These are phyloP conservation scores for Theristicus caerulescens DNA, from an alignment of 2,113 vertebrate genomes.

Conservation along the genomic window DNA sequence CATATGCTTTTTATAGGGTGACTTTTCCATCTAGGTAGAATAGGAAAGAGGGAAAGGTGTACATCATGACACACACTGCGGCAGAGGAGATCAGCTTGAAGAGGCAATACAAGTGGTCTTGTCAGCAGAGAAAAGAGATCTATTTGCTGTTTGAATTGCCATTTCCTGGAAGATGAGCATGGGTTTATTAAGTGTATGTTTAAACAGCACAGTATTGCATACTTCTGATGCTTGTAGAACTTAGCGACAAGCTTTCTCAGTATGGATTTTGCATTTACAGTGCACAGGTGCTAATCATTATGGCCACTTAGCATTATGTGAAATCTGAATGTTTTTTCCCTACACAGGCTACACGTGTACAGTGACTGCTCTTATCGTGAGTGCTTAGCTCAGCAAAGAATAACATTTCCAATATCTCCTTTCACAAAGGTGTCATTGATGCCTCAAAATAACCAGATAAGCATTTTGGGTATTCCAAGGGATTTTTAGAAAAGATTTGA, in stretches of 20 bases:
- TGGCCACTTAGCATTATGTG: background rate
- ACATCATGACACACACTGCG: background rate
- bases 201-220: background rate
- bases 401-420: background rate
- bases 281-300: background rate
- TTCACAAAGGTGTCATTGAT: background rate
- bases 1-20: background rate
- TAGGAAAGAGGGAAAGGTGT: background rate
- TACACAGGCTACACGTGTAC: background rate
- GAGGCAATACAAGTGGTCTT: background rate
- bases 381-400: background rate
- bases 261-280: background rate
- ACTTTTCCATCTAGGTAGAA: background rate
- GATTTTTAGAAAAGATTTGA: background rate
- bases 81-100: background rate
- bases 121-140: background rate
- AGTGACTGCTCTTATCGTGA: background rate
- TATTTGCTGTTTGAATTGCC: background rate
- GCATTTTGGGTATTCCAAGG: background rate
- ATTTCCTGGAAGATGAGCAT: background rate
- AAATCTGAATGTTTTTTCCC: background rate
- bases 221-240: background rate
- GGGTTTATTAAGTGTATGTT: background rate
- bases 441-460: background rate
- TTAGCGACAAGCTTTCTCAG: background rate